These are phyloP conservation scores for Dicrostonyx torquatus DNA, from an alignment of 2,797 vertebrate genomes.

Conservation along the genomic window DNA sequence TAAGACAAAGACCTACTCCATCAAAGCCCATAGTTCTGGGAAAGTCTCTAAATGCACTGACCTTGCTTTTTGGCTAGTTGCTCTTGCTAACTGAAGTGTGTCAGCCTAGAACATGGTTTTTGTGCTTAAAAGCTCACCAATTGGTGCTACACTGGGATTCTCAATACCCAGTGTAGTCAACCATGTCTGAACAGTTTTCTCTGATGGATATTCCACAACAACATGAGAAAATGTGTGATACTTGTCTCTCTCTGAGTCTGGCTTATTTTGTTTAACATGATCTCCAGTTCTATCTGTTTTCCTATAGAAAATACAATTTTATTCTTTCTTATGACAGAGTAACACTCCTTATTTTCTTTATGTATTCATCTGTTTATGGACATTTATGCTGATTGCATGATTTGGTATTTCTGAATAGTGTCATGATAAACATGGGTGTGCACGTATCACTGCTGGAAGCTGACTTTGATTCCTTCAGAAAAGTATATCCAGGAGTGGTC, in stretches of 20 bases:
- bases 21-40: neutral
- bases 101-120: neutral
- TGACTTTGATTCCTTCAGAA: neutral
- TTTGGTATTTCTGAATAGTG: neutral
- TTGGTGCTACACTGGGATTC: neutral
- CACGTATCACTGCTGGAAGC: neutral
- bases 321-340: neutral
- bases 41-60: neutral
- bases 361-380: neutral
- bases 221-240: neutral
- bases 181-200: neutral
- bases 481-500: neutral
- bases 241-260: neutral
- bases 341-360: neutral
- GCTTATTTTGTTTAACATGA: neutral
- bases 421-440: neutral
- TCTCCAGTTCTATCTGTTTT: neutral
- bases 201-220: neutral
- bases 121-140: neutral
- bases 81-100: neutral
- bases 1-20: neutral
- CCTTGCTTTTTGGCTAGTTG: neutral
- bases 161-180: neutral
- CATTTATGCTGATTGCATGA: neutral
- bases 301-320: neutral